Evolutionary conservation across 2,888 invertebrate species (phyloP).

Genomic region (Neoascia interrupta): DNA sequence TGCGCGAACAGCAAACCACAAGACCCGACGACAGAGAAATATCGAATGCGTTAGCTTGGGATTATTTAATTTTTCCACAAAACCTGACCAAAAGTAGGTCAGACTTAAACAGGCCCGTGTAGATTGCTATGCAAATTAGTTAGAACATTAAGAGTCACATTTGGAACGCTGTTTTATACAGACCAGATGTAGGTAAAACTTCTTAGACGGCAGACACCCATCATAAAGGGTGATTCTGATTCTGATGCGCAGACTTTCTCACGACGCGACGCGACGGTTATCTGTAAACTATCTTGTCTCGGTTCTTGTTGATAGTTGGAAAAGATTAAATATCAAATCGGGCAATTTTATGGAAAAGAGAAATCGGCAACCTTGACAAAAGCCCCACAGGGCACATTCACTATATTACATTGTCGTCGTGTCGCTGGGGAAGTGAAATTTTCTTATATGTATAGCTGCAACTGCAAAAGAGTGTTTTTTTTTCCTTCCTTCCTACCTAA

Average conservation of each 20-base stretch:
- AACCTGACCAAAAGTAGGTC: slow-evolving; percentile 15
- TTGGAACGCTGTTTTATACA: too few species aligned
- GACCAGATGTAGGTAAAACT: too few species aligned
- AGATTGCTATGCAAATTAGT: slow-evolving; percentile 40
- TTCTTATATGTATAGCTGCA: slow-evolving; percentile 14
- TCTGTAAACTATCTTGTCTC: too few species aligned
- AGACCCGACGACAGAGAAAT: slow-evolving; percentile 6
- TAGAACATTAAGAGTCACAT: background rate
- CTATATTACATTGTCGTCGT: background rate
- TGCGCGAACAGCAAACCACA: background rate
- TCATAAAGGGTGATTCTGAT: too few species aligned
- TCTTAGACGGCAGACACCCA: too few species aligned
- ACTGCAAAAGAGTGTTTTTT: slow-evolving; percentile 52
- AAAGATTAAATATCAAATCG: background rate
- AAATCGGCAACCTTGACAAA: slow-evolving; percentile 65
- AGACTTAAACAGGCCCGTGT: background rate
- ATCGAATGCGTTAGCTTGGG: slow-evolving; percentile 10
- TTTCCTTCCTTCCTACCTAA: too few species aligned
- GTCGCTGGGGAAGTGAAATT: slow-evolving; percentile 58
- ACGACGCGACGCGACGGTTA: too few species aligned
- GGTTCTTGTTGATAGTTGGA: background rate
- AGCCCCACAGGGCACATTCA: slow-evolving; percentile 34
- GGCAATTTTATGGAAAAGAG: slow-evolving; percentile 43
- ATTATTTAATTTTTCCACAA: slow-evolving; percentile 10
- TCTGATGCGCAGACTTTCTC: too few species aligned